Base-by-base conservation (phyloP, 2,797 vertebrate genomes). In the Centropyge bicolor region DNA sequence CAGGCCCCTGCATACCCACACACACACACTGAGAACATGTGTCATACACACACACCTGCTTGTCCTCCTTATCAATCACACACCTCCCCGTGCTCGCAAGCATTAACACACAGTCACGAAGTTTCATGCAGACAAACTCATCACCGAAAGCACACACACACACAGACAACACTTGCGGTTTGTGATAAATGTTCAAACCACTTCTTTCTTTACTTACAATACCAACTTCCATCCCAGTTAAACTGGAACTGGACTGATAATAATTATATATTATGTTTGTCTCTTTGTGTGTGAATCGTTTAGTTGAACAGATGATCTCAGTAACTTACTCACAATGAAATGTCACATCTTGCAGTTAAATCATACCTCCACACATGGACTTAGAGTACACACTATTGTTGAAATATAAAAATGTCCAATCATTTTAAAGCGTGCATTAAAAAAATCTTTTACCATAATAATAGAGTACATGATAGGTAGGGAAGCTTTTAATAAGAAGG, bases 61-160 rank as follows among this genome's bases (percentile, higher is more conserved):
- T 78, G 64, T 75, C 65, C 48, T 84, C 57, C 76, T 75, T 81
- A 92, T 92, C 62, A 87, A 84, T 88, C 81, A 88, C 68, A 81
- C 76, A 79, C 70, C 57, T 60, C 46, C 75, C 66, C 64, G 46
- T 74, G 68, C 57, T 81, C 71, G 59, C 49, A 57, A 65, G 46
- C 55, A 76, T 24, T 48, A 77, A 38, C 67, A 78, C 69, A 54
- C 46, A 22, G 45, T 74, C 52, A 17, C 13, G 2, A 72, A 40
- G 65, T 61, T 73, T 73, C 62, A 75, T 79, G 73, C 57, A 61
- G 68, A 63, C 52, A 64, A 71, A 62, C 51, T 52, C 45, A 51
- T 41, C 16, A n/a, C 45, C 14, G 35, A 46, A 57, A 75, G 35
- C 71, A 41, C 20, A 40, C 5, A 20, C 17, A 60, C 59, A 41